These are phyloP conservation scores for Paramisgurnus dabryanus DNA, from an alignment of 2,113 vertebrate species.

Conservation along the genomic window DNA sequence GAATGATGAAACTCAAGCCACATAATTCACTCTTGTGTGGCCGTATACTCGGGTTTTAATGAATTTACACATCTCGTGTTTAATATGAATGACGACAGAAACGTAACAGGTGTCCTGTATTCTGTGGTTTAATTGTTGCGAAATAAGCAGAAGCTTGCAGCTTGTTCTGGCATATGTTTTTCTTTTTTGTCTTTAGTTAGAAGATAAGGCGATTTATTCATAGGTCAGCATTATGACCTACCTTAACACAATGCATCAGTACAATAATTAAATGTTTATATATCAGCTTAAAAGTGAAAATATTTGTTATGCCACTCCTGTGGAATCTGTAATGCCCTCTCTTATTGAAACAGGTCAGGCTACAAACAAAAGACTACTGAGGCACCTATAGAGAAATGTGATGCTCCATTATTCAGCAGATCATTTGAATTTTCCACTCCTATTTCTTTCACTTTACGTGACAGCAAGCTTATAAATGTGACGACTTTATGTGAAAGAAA, in stretches of 20 bases:
- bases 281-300: not conserved
- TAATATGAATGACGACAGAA: not conserved
- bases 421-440: constrained; percentile 11
- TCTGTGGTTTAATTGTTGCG: not conserved
- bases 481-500: not conserved
- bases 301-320: not conserved
- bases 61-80: not conserved
- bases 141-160: not conserved
- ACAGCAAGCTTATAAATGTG: constrained; percentile 14
- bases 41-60: not conserved
- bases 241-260: not conserved
- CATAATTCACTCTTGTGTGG: not conserved
- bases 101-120: constrained; percentile 21
- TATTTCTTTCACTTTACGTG: not conserved
- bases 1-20: not conserved
- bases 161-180: not conserved
- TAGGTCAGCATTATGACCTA: too few species aligned
- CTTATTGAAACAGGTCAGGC: constrained; percentile 1
- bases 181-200: not conserved
- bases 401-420: not conserved
- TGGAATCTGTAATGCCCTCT: not conserved
- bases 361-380: constrained; percentile 13
- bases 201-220: too few species aligned
- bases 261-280: not conserved
- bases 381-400: not conserved